Percentiles rank a stretch among this genome's conserved stretches.
Conservation (phyloP, 2,888 invertebrate genomes). For the Hetaerina titia region DNA sequence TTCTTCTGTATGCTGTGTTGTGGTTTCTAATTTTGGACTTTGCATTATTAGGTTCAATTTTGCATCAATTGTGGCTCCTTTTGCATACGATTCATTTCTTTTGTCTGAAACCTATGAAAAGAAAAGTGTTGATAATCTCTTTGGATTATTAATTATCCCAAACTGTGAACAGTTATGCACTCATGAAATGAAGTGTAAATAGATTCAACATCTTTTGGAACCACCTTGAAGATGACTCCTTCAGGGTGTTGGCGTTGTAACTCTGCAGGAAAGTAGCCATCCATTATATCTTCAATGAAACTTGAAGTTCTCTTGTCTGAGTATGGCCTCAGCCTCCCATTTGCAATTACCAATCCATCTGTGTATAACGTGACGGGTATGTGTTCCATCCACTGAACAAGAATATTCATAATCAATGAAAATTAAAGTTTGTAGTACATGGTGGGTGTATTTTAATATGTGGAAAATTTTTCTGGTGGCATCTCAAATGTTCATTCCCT, state of each 20-base stretch:
- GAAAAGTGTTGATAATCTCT: background rate
- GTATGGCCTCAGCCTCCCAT: background rate
- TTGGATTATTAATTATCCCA: no score
- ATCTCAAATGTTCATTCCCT: no score
- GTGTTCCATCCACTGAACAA: background rate
- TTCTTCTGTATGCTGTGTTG: background rate
- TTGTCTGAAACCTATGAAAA: background rate
- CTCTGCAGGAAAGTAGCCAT: constrained; percentile 17
- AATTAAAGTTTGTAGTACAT: background rate
- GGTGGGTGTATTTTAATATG: no score
- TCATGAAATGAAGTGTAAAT: no score
- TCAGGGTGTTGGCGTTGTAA: background rate
- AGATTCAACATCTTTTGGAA: background rate
- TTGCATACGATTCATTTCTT: background rate
- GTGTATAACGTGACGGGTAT: background rate
- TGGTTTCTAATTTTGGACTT: background rate
- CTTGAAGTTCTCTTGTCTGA: background rate
- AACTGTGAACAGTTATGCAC: no score
- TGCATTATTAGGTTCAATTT: background rate
- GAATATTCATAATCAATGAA: background rate
- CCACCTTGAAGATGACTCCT: constrained; percentile 6
- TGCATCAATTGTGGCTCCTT: background rate
- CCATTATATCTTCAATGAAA: background rate
- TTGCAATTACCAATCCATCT: background rate
- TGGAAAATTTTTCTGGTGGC: no score